phyloP scores from a whole-genome alignment of 2,888 invertebrate species.

The Alloplasta piceator region DNA sequence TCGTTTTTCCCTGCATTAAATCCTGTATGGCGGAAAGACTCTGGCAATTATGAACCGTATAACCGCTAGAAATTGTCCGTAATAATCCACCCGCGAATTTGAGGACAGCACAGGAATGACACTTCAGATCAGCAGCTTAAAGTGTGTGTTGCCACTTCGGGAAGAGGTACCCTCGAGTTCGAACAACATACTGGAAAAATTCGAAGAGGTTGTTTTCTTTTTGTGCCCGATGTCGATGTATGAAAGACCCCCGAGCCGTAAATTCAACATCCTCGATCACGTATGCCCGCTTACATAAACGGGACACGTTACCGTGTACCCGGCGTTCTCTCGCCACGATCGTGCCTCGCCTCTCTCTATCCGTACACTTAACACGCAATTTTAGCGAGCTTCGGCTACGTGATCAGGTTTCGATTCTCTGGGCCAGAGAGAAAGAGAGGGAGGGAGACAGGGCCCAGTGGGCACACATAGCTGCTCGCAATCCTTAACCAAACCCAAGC shows the following conservation, averaged over 20 bases:
- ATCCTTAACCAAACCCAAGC: constrained; percentile 19
- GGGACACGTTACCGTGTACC: constrained; percentile 76
- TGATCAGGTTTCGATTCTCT: constrained; percentile 74
- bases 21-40: too few relatives aligned
- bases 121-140: neutral
- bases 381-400: constrained; percentile 74
- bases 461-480: constrained; percentile 28
- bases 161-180: neutral
- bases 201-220: constrained; percentile 10
- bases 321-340: constrained; percentile 47
- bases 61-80: too few relatives aligned
- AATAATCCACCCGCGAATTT: too few relatives aligned
- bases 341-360: constrained; percentile 15
- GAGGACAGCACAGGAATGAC: neutral
- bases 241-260: neutral
- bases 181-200: neutral
- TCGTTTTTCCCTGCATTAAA: too few relatives aligned
- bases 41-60: too few relatives aligned
- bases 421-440: neutral
- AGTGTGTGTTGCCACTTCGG: constrained; percentile 17
- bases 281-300: constrained; percentile 78
- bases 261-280: constrained; percentile 72
- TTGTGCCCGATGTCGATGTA: constrained; percentile 14
- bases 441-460: constrained; percentile 31
- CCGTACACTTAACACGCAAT: constrained; percentile 65